Percentiles rank a stretch among this genome's conserved stretches.
Conservation (phyloP, 2,888 invertebrate genomes). For the Eristalis tenax region DNA sequence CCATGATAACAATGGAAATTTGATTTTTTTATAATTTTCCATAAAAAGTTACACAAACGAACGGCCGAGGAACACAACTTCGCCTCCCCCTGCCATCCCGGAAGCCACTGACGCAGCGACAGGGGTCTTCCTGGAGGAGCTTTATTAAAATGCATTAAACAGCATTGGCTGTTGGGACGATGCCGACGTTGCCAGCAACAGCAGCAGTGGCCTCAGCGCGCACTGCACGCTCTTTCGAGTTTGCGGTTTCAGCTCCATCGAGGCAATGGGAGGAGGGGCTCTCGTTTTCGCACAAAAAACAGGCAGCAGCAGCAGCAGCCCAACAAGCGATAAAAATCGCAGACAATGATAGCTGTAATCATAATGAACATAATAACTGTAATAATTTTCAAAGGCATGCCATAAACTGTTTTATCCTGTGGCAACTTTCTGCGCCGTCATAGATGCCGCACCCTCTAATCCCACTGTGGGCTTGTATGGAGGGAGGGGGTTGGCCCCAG, state of each 20-base stretch:
- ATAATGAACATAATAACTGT: conserved; percentile 70
- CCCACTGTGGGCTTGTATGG: background rate
- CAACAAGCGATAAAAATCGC: conserved; percentile 70
- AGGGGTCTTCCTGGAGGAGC: conserved; percentile 16
- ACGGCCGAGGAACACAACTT: background rate
- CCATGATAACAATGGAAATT: conserved; percentile 61
- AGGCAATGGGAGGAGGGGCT: background rate
- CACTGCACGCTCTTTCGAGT: conserved; percentile 38
- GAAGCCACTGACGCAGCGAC: background rate
- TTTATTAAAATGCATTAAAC: conserved; percentile 69
- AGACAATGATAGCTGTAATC: conserved; percentile 68
- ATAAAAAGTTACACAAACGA: conserved; percentile 42
- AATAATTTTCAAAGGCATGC: conserved; percentile 68
- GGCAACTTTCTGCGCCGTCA: conserved; percentile 37
- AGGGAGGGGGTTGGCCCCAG: too few species aligned
- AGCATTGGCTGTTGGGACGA: background rate
- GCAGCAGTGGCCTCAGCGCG: background rate
- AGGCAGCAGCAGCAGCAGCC: conserved; percentile 32
- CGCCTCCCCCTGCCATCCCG: background rate
- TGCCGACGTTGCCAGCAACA: background rate
- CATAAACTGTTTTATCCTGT: conserved; percentile 69
- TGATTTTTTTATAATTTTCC: conserved; percentile 61
- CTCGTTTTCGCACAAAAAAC: background rate
- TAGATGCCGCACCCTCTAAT: conserved; percentile 7
- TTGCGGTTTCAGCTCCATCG: conserved; percentile 13